Evolutionary conservation across 2,113 vertebrate genomes (phyloP).

Genomic region (Sylvilagus bachmani): DNA sequence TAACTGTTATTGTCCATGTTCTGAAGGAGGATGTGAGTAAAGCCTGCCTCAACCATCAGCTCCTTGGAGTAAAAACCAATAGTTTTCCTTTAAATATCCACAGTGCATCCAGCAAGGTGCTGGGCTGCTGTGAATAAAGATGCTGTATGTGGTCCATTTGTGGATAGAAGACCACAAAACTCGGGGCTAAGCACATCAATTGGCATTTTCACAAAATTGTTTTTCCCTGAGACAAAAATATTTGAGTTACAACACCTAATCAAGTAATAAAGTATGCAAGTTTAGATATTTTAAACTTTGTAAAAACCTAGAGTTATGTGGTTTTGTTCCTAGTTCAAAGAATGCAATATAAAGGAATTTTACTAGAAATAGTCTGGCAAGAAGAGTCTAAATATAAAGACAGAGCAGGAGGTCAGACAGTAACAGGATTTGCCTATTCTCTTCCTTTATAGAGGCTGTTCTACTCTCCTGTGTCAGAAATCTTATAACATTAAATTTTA

Average conservation of each 20-base stretch:
- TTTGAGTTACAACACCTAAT: not conserved
- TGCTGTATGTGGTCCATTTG: not conserved
- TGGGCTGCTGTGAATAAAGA: not conserved
- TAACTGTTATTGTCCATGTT: not conserved
- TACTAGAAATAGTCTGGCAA: slow-evolving; percentile 56
- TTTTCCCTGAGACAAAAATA: not conserved
- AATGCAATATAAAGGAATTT: slow-evolving; percentile 36
- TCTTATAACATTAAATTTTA: slow-evolving; percentile 46
- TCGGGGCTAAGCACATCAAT: slow-evolving; percentile 1
- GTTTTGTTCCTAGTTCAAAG: slow-evolving; percentile 59
- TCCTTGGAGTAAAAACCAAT: not conserved
- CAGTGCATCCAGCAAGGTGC: not conserved
- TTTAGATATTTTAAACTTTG: slow-evolving; percentile 41
- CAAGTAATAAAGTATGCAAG: not conserved
- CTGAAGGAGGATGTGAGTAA: not conserved
- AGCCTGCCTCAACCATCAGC: not conserved
- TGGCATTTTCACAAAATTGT: not conserved
- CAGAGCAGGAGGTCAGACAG: slow-evolving; percentile 49
- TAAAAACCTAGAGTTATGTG: slow-evolving; percentile 26
- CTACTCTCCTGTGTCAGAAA: slow-evolving; percentile 56
- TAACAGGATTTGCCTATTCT: slow-evolving; percentile 50
- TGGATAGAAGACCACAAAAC: not conserved
- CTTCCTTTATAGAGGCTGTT: slow-evolving; percentile 49
- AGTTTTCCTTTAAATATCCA: not conserved
- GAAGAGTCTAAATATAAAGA: slow-evolving; percentile 63